Evolutionary conservation across 2,888 invertebrate genomes (phyloP), one percentile per base, ranked within the genome.

Genomic region (Amphipoea oculea): DNA sequence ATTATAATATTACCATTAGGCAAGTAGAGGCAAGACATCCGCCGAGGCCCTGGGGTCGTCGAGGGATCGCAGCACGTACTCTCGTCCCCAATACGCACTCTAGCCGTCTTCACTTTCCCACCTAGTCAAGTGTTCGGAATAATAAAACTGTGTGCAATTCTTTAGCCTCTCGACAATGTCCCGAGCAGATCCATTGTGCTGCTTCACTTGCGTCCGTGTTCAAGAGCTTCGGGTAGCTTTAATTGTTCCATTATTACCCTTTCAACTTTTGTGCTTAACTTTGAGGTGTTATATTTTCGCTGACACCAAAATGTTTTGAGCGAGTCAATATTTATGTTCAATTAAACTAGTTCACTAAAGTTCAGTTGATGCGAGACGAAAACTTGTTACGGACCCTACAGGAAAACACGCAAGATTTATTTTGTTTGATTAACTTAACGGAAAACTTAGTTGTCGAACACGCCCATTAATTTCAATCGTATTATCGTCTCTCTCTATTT

Each of bases 401-500:
- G 83, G 88, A 87, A 90, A 90, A 87, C 84, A 86, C 83, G 86
- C 80, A 83, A 85, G 84, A 85, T 78, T 89, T 85, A 88, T 87
- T 88, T 87, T 82, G 83, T 89, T 87, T 89, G 88, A 91, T 91
- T 89, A 89, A 88, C 81, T 89, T 88, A 78, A 82, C 88, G 88
- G 87, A 88, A 90, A 92, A 92, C 87, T 91, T 88, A 92, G 88
- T 92, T 93, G 90, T 91, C 87, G 88, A 86, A 90, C 90, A 90
- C 89, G 89, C 88, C 91, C 93, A 93, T 94, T 95, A 93, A 94
- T 94, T 94, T 92, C 89, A 90, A 93, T 93, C 92, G 93, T 93
- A 94, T 93, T 94, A 95, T 94, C 93, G 91, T 88, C 89, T 86
- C 89, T 88, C 91, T 90, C 88, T 92, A 93, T 94, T 94, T 95